Base-by-base conservation (phyloP, 2,888 invertebrate species). In the Seira sanloemensis region DNA sequence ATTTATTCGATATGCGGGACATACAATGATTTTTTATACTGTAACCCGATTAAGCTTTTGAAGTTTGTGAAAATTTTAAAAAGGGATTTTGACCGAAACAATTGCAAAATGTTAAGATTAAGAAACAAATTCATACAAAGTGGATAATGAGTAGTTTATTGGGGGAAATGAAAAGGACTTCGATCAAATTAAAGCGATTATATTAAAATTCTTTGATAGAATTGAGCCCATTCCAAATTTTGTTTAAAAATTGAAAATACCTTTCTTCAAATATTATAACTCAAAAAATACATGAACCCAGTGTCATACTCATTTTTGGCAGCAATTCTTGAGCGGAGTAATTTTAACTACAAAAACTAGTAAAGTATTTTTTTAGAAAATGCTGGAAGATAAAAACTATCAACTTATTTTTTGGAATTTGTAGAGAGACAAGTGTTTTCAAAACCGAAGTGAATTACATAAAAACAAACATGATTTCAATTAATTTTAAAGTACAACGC, bases 291-390 rank as follows among this genome's bases (percentile, higher is more conserved):
- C 37, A 37, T 37, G 37, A 37, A 18, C 58, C 58, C n/a, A n/a
- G 7, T 58, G 2, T 58, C 18, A n/a, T 58, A 58, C 2, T 18
- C 7, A 58, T 18, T 12, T 37, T 58, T 58, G 58, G 58, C 58
- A n/a, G n/a, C n/a, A 58, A 12, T 58, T 58, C 58, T 58, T 58
- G 58, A 58, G 58, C 58, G 58, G 5, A 58, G 58, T 58, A 37
- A 37, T 7, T 4, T 37, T 37, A 37, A 37, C 12, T 37, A 37
- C 37, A 12, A n/a, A n/a, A 37, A 37, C 37, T 37, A 37, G 5
- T 7, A 7, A 37, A 37, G 12, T 37, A 37, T 12, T 37, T n/a
- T n/a, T n/a, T 37, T 37, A 37, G 12, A 12, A n/a, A 37, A 37
- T 37, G 5, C 5, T 37, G 37, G 37, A 37, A 37, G 58, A 58